Conservation (phyloP, 2,888 invertebrate genomes). For the Sclerodermus sp. region DNA sequence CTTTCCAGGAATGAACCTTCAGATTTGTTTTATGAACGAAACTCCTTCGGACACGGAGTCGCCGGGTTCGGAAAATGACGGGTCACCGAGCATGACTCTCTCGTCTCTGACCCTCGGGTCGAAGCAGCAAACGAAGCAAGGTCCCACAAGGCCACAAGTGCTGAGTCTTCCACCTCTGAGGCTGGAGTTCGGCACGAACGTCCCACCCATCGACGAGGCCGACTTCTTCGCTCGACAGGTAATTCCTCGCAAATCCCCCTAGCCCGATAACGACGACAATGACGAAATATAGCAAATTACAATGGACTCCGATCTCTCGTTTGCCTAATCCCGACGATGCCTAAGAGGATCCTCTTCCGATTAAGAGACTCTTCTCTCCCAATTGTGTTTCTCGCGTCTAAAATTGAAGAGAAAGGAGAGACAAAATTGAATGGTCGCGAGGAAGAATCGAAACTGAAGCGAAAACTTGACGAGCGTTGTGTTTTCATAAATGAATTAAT, state of each 20-base stretch:
- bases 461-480: too few species aligned
- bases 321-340: too few species aligned
- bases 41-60: slow-evolving; percentile 83
- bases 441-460: too few species aligned
- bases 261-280: too few species aligned
- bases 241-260: not conserved
- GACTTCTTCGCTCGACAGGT: slow-evolving; percentile 75
- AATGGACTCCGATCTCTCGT: too few species aligned
- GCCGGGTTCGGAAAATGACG: slow-evolving; percentile 72
- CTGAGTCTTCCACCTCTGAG: slow-evolving; percentile 50
- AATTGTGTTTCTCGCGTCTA: too few species aligned
- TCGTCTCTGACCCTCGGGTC: slow-evolving; percentile 19
- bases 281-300: too few species aligned
- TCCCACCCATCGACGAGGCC: slow-evolving; percentile 62
- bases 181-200: slow-evolving; percentile 37
- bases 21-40: slow-evolving; percentile 96
- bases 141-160: slow-evolving; percentile 41
- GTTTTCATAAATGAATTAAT: not conserved
- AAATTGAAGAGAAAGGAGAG: too few species aligned
- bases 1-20: slow-evolving; percentile 81
- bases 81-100: slow-evolving; percentile 28
- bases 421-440: too few species aligned
- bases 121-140: slow-evolving; percentile 27
- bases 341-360: too few species aligned
- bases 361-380: too few species aligned